Conservation (phyloP, 2,888 invertebrate species). For the Eutolmus rufibarbis region DNA sequence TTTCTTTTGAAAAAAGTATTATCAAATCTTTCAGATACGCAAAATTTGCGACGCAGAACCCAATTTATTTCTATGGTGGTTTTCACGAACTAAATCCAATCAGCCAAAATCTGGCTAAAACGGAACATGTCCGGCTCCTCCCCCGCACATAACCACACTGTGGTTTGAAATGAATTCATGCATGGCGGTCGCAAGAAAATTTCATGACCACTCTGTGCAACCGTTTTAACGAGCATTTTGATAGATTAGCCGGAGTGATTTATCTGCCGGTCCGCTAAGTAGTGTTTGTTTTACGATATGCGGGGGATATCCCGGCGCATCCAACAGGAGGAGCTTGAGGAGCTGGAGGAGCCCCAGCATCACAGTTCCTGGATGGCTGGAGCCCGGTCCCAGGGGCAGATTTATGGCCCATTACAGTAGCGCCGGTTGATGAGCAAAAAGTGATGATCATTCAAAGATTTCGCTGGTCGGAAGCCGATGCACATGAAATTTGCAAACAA, state of each 20-base stretch:
- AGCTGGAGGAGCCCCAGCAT: not conserved
- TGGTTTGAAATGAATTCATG: not conserved
- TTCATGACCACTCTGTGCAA: slow-evolving; percentile 30
- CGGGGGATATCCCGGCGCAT: slow-evolving; percentile 8
- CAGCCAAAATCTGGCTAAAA: not conserved
- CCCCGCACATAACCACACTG: not conserved
- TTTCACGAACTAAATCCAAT: not conserved
- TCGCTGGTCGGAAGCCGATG: slow-evolving; percentile 11
- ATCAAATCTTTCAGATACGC: no score
- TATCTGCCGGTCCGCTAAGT: slow-evolving; percentile 17
- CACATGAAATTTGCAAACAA: slow-evolving; percentile 38
- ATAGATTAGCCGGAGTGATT: slow-evolving; percentile 36
- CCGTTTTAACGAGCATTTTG: slow-evolving; percentile 38
- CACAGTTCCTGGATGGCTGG: not conserved
- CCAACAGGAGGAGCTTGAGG: not conserved
- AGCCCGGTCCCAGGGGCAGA: not conserved
- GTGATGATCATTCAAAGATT: slow-evolving; percentile 40
- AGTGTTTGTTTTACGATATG: slow-evolving; percentile 41
- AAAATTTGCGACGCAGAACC: not conserved
- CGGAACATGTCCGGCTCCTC: not conserved
- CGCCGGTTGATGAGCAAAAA: slow-evolving; percentile 41
- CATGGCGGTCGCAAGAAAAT: slow-evolving; percentile 13
- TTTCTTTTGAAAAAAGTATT: no score
- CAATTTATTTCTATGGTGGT: not conserved
- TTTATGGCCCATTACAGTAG: slow-evolving; percentile 40